Evolutionary conservation across 2,888 invertebrate genomes (phyloP).

Genomic region (Acronicta leporina): DNA sequence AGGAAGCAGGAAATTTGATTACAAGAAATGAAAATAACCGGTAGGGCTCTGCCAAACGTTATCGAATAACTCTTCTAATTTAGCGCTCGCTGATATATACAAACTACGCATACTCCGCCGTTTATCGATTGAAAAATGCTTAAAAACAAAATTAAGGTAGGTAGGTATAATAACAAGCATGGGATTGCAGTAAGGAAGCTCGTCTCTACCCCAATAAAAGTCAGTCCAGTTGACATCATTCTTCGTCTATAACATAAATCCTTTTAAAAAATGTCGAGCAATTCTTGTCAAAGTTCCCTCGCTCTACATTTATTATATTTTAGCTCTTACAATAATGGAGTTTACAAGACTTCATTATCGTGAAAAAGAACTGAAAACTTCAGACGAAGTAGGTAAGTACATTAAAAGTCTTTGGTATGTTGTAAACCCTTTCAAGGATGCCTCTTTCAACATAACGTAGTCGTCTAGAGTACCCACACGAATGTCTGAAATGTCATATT

Average conservation of each 20-base stretch:
- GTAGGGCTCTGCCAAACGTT: constrained; percentile 20
- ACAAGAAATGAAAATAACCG: constrained; percentile 46
- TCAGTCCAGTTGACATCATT: not conserved
- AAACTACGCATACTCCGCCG: not conserved
- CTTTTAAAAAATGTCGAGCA: constrained; percentile 10
- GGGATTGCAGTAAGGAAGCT: not conserved
- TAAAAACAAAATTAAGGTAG: not conserved
- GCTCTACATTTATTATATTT: constrained; percentile 31
- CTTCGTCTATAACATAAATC: constrained; percentile 1
- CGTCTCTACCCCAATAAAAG: not conserved
- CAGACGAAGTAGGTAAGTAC: constrained; percentile 11
- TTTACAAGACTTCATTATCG: constrained; percentile 42
- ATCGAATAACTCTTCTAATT: constrained; percentile 26
- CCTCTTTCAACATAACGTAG: constrained; percentile 15
- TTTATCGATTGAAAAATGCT: not conserved
- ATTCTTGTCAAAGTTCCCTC: constrained; percentile 20
- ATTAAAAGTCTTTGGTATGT: constrained; percentile 44
- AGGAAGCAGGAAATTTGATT: constrained; percentile 42
- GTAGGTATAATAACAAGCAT: not conserved
- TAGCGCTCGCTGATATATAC: not conserved
- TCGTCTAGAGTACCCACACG: not conserved
- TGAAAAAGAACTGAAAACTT: constrained; percentile 40
- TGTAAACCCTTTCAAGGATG: constrained; percentile 21
- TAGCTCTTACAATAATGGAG: constrained; percentile 36
- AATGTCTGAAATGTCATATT: constrained; percentile 13